Percentiles rank a stretch among this genome's conserved stretches.
These are phyloP conservation scores for Scaptomyza tumidula DNA, from an alignment of 2,888 invertebrate genomes.

Conservation along the genomic window DNA sequence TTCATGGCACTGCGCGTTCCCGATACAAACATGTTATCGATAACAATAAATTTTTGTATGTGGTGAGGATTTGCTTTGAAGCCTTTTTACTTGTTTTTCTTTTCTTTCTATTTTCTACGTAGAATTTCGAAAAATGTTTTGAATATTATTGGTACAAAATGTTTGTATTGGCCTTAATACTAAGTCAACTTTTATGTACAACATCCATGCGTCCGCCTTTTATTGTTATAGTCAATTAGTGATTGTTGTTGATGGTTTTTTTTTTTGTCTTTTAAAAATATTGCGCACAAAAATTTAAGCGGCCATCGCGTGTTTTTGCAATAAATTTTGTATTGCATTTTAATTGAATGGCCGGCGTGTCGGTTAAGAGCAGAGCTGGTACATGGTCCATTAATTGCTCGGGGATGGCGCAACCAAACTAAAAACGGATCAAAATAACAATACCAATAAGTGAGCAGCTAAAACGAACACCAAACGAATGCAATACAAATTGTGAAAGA, in stretches of 20 bases:
- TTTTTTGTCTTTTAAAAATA: conserved; percentile 26
- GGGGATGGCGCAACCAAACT: conserved; percentile 21
- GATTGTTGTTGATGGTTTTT: conserved; percentile 9
- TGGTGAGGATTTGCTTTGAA: no score
- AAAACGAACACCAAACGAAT: conserved; percentile 1
- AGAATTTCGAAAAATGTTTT: no score
- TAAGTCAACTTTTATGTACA: conserved; percentile 31
- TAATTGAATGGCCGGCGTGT: conserved; percentile 44
- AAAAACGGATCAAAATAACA: conserved; percentile 11
- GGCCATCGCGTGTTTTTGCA: conserved; percentile 20
- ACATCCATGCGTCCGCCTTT: conserved; percentile 12
- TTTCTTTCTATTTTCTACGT: no score
- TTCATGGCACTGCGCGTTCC: no score
- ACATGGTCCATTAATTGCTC: conserved; percentile 40
- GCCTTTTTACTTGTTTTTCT: no score
- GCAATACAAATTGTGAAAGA: not conserved
- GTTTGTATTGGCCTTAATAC: conserved; percentile 20
- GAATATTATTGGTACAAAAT: not conserved
- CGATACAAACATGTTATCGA: no score
- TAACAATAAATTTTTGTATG: no score
- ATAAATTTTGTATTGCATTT: conserved; percentile 59
- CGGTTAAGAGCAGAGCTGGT: conserved; percentile 25
- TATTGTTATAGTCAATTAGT: conserved; percentile 27
- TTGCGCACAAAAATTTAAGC: conserved; percentile 25
- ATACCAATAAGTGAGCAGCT: not conserved